Conservation (phyloP, 1,140 invertebrate species). For the Physella acuta region DNA sequence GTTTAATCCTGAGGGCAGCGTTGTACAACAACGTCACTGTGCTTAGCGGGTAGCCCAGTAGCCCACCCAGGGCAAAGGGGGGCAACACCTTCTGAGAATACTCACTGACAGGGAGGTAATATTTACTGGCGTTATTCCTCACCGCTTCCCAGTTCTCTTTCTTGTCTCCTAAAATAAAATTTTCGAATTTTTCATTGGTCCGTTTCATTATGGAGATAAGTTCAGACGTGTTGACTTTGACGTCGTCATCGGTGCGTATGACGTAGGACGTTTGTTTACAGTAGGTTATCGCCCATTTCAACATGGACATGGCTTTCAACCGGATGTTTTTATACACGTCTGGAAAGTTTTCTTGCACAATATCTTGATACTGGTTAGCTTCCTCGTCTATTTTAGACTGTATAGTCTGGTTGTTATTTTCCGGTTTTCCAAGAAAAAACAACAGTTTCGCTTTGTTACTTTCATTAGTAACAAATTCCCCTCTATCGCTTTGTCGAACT, state of each 20-base stretch:
- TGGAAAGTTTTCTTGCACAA: conserved; percentile 76
- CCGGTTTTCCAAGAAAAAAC: conserved; percentile 24
- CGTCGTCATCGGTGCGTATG: conserved; percentile 62
- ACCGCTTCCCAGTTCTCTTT: not conserved
- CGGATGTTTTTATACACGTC: conserved; percentile 83
- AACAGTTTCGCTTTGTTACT: conserved; percentile 23
- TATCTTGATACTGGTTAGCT: conserved; percentile 67
- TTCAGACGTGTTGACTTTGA: conserved; percentile 33
- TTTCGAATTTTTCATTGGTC: not conserved
- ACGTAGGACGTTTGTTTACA: conserved; percentile 64
- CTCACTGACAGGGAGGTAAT: not conserved
- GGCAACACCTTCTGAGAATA: not conserved
- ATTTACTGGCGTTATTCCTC: not conserved
- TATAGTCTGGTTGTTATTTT: not conserved
- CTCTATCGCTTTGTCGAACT: not conserved
- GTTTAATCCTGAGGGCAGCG: not conserved
- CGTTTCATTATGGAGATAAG: conserved; percentile 19
- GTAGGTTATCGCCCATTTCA: conserved; percentile 76
- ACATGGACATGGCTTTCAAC: conserved; percentile 79
- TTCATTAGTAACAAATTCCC: not conserved
- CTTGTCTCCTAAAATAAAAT: conserved; percentile 33
- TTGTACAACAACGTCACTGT: not conserved
- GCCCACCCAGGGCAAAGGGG: conserved; percentile 3
- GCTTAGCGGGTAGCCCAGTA: not conserved
- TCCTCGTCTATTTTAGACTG: conserved; percentile 59